These are phyloP conservation scores for Mionectes olivaceus DNA, from an alignment of 2,797 vertebrate species.

Conservation along the genomic window DNA sequence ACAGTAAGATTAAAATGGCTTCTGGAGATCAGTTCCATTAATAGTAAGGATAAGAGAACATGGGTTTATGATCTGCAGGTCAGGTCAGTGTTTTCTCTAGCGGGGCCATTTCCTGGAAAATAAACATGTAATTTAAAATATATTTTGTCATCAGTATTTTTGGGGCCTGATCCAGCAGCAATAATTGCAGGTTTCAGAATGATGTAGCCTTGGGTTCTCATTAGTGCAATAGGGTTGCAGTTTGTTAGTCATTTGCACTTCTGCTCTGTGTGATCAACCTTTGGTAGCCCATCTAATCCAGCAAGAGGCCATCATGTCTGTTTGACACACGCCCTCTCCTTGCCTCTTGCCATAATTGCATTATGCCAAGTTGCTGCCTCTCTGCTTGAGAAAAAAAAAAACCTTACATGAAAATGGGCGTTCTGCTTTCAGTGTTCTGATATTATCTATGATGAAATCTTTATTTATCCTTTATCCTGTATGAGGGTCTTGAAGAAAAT, in stretches of 20 bases:
- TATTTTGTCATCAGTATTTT: neutral
- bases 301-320: neutral
- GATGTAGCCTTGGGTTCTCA: neutral
- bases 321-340: rapidly evolving
- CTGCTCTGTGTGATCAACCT: neutral
- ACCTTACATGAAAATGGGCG: neutral
- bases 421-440: neutral
- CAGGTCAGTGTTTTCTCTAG: neutral
- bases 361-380: neutral
- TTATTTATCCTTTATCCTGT: neutral
- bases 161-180: conserved; percentile 20
- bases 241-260: neutral
- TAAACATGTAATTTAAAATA: conserved; percentile 37
- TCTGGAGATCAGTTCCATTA: neutral
- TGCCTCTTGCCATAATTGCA: neutral
- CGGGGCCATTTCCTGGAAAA: conserved; percentile 22
- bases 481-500: neutral
- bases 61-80: neutral
- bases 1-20: neutral
- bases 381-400: neutral
- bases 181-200: neutral
- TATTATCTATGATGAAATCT: neutral
- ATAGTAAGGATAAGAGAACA: neutral
- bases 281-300: neutral
- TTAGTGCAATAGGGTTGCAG: conserved; percentile 16